Base-by-base conservation (phyloP, 1,140 invertebrate genomes). In the Cydia strobilella region DNA sequence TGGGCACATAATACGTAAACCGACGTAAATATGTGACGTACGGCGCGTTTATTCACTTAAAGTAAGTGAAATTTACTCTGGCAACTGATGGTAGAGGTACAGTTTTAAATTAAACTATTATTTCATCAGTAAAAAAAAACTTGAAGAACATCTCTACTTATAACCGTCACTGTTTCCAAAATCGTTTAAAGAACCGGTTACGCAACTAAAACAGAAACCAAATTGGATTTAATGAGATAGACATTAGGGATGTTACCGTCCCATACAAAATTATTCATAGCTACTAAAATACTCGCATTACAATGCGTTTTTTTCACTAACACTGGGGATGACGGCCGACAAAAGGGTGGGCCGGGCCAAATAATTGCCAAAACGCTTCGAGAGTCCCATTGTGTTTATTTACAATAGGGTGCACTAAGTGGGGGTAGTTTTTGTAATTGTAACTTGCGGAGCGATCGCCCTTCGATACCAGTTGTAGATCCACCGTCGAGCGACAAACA, bases 381-480 rank as follows among this genome's bases (percentile, higher is more conserved):
- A 90, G 87, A 89, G 85, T 82, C 81, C 89, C 82, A 92, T 92
- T 92, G 90, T 92, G 85, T 86, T 84, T 86, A 84, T 88, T 90
- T 87, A 92, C 88, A 91, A 92, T 87, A 75, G 90, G 89, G 87
- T 87, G 85, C 84, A 82, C 83, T 87, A 86, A 90, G 90, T 90
- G 90, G 90, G 90, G 90, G 90, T 90, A 90, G 89, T 90, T 92
- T 88, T 92, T 92, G 86, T 92, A 92, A 91, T 92, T 90, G 90
- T 91, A 88, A 87, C 89, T 90, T 86, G 82, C 74, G 76, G 48
- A 82, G 78, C 76, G 78, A 76, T 83, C 81, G 76, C 74, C 82
- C 63, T 27, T 31, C 59, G 27, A 63, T 18, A 74, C 27, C 63
- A 65, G 73, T 63, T 35, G 27, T 18, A 65, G 31, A 23, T 20